A percentile compares a stretch with the other conserved stretches of the same genome.
Evolutionary conservation across 2,888 invertebrate genomes (phyloP).

Genomic region (Drosophila hamatofila): DNA sequence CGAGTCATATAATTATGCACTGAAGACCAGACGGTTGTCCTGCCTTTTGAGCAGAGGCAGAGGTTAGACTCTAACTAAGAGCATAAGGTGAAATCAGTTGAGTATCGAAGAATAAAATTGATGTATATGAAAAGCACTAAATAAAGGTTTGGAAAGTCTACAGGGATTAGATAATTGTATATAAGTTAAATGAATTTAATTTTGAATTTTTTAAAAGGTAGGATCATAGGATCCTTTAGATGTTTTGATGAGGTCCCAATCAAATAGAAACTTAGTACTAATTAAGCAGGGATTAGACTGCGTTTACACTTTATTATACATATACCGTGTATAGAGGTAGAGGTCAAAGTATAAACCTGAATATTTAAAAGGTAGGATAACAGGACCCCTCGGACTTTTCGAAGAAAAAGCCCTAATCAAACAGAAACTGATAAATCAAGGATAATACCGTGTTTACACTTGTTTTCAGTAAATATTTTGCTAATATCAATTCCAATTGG

Average conservation of each 20-base stretch:
- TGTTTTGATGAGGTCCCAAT: no score
- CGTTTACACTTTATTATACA: no score
- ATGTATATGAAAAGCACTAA: no score
- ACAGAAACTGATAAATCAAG: background rate
- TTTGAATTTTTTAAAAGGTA: background rate
- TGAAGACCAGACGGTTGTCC: background rate
- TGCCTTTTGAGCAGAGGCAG: background rate
- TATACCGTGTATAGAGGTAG: no score
- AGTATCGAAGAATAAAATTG: background rate
- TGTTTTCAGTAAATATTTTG: background rate
- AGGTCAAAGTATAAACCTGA: no score
- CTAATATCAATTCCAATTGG: background rate
- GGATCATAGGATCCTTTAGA: no score
- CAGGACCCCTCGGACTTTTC: no score
- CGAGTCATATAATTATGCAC: constrained; percentile 2
- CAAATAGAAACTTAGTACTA: no score
- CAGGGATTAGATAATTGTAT: no score
- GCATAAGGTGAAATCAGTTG: background rate
- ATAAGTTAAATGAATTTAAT: background rate
- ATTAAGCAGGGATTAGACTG: no score
- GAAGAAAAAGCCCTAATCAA: background rate
- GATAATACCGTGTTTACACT: background rate
- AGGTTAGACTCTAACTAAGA: background rate
- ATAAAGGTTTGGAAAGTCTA: no score
- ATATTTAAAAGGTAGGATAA: no score